These are phyloP conservation scores for Brachionus koreanus DNA, from an alignment of 1,140 invertebrate species.

Conservation along the genomic window DNA sequence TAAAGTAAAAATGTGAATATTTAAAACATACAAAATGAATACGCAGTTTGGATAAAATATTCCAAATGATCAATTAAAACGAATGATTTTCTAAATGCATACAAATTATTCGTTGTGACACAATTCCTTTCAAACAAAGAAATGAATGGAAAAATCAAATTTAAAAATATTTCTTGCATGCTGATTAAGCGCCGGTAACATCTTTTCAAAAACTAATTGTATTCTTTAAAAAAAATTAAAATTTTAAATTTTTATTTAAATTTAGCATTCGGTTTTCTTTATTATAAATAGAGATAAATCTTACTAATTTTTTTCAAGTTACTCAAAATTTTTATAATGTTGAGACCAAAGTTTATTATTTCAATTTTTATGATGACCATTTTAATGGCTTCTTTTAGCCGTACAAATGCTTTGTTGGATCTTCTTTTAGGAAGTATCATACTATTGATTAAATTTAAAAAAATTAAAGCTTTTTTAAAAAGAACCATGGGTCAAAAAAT, in stretches of 20 bases:
- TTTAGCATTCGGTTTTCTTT: not conserved
- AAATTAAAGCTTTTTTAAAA: not conserved
- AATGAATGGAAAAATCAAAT: not conserved
- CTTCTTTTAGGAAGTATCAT: not conserved
- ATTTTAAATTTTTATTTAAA: not conserved
- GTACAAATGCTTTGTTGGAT: not conserved
- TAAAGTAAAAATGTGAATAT: too few species aligned
- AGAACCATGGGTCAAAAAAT: conserved; percentile 5
- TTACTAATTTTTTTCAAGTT: not conserved
- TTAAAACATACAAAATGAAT: too few species aligned
- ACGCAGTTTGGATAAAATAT: too few species aligned
- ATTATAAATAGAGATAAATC: not conserved
- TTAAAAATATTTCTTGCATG: not conserved
- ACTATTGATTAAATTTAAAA: not conserved
- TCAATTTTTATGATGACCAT: not conserved
- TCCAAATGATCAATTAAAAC: too few species aligned
- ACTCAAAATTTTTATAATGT: not conserved
- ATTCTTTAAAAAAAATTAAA: not conserved
- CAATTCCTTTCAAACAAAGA: not conserved
- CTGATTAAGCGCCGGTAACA: not conserved
- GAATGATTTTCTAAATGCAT: too few species aligned
- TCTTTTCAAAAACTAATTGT: not conserved
- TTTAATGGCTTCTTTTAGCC: not conserved
- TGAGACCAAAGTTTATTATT: not conserved
- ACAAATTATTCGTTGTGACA: too few species aligned